Conservation (phyloP, 2,113 vertebrate species). For the Chlamydotis undulata region DNA sequence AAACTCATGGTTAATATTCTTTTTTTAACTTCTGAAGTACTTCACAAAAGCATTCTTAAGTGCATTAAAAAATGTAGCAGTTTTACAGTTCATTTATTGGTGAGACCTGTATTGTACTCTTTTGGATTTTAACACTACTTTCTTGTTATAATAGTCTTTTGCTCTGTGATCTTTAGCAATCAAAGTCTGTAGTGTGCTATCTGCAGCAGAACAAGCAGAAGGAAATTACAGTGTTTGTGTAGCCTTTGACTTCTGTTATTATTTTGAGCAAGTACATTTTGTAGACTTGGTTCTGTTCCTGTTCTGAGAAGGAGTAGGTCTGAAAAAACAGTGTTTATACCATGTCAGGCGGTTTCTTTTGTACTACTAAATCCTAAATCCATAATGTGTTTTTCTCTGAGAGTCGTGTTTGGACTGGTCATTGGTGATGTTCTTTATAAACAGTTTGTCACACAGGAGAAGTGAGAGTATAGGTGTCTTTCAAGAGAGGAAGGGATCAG, state of each 20-base stretch:
- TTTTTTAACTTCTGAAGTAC: not conserved
- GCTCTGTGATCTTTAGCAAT: not conserved
- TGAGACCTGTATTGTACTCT: not conserved
- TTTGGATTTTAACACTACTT: not conserved
- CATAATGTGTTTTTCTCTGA: not conserved
- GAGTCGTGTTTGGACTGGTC: not conserved
- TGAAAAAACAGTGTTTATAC: not conserved
- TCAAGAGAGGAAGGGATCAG: not conserved
- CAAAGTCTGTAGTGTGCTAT: not conserved
- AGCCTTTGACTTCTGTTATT: not conserved
- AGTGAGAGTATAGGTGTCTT: not conserved
- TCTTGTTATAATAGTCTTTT: not conserved
- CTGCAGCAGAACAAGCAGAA: not conserved
- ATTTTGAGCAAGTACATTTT: not conserved
- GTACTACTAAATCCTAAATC: not conserved
- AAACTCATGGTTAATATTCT: not conserved
- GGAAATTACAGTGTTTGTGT: not conserved
- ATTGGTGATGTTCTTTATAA: not conserved
- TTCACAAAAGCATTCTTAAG: not conserved
- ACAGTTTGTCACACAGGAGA: not conserved
- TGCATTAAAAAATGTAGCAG: rapidly evolving
- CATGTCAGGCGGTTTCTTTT: not conserved
- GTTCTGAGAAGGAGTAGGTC: not conserved
- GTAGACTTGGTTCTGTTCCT: not conserved
- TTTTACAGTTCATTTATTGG: not conserved